Percentiles rank a stretch among this genome's conserved stretches.
phyloP scores from a whole-genome alignment of 2,888 invertebrate species.

The Orgyia antiqua region DNA sequence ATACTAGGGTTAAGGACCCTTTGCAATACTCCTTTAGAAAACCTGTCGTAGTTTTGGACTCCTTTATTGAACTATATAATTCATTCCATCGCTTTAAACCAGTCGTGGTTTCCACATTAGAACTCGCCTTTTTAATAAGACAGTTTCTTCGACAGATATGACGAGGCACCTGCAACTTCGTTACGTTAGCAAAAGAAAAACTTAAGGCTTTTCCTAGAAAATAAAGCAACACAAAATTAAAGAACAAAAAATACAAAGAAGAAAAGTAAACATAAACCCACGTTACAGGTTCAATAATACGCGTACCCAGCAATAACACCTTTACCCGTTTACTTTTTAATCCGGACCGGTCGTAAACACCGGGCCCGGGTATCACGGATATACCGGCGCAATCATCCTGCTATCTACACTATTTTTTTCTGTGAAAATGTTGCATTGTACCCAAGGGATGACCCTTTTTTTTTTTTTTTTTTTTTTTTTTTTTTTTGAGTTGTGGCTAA shows the following conservation, averaged over 20 bases:
- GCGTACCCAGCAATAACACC: constrained; percentile 24
- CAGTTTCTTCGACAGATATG: too few relatives aligned
- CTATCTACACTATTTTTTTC: constrained; percentile 68
- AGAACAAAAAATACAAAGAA: too few relatives aligned
- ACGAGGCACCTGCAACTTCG: too few relatives aligned
- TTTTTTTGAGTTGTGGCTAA: too few relatives aligned
- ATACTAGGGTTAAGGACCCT: too few relatives aligned
- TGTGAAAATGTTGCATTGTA: constrained; percentile 51
- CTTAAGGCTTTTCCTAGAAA: constrained; percentile 9
- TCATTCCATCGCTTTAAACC: too few relatives aligned
- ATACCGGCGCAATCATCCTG: constrained; percentile 66
- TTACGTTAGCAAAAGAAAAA: too few relatives aligned
- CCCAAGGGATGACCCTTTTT: constrained; percentile 42
- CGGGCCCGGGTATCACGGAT: constrained; percentile 54
- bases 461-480: constrained; percentile 65
- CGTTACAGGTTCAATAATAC: constrained; percentile 31
- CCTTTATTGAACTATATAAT: too few relatives aligned
- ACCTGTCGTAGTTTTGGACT: too few relatives aligned
- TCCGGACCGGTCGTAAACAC: constrained; percentile 62
- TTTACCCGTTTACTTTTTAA: constrained; percentile 57
- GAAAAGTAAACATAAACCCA: constrained; percentile 11
- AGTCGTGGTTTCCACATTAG: too few relatives aligned
- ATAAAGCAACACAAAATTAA: constrained; percentile 6
- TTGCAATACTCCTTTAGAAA: too few relatives aligned
- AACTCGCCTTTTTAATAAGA: too few relatives aligned